Conservation (phyloP, 2,888 invertebrate species). For the Nemotelus nigrinus region DNA sequence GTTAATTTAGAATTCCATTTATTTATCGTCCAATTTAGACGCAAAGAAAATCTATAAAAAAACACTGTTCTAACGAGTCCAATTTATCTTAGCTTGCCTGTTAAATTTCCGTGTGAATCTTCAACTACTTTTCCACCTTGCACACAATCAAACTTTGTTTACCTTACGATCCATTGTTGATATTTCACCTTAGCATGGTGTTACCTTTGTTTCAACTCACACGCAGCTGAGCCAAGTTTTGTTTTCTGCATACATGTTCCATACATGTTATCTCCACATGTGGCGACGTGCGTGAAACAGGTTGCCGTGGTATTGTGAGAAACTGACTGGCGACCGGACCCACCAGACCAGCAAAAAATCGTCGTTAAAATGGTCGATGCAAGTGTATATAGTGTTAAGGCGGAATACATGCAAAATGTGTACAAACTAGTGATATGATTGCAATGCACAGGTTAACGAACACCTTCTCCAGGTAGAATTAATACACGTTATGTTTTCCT, state of each 20-base stretch:
- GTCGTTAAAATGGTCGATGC: neutral
- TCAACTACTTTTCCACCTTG: neutral
- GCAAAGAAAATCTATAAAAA: no score
- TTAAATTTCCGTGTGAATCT: neutral
- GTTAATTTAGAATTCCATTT: no score
- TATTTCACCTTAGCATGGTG: neutral
- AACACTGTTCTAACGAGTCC: neutral
- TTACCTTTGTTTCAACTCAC: constrained; percentile 16
- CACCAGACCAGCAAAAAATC: no score
- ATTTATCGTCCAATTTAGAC: no score
- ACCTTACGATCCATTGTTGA: constrained; percentile 9
- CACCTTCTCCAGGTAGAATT: constrained; percentile 23
- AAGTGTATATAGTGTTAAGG: neutral
- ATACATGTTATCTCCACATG: neutral
- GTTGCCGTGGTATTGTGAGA: neutral
- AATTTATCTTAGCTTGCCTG: neutral
- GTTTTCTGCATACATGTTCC: neutral
- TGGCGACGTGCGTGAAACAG: neutral
- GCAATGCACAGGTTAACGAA: constrained; percentile 2
- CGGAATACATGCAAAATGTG: constrained; percentile 10
- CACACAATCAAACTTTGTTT: constrained; percentile 12
- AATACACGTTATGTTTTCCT: neutral
- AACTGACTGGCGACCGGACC: no score
- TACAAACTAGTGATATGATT: neutral
- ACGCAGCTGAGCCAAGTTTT: neutral